phyloP scores from a whole-genome alignment of 2,797 vertebrate species.

The Capromys pilorides region DNA sequence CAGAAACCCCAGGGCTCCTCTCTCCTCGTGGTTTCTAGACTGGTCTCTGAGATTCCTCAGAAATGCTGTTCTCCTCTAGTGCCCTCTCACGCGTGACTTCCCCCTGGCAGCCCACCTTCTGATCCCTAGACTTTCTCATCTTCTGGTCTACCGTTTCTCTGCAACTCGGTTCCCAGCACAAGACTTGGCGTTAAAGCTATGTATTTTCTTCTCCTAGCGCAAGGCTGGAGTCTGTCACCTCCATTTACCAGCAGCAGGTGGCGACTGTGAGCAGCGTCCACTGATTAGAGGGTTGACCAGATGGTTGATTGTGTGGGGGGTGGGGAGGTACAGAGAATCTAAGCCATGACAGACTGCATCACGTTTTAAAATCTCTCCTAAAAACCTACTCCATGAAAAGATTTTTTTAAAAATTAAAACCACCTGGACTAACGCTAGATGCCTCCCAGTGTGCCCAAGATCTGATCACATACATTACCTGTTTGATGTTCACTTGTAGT shows the following conservation, averaged over 20 bases:
- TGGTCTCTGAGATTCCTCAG: not conserved
- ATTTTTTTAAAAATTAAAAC: slow-evolving; percentile 1
- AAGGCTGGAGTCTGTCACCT: not conserved
- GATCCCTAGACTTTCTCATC: not conserved
- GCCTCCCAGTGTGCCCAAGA: slow-evolving; percentile 15
- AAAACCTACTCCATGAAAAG: not conserved
- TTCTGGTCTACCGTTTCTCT: not conserved
- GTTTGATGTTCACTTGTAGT: slow-evolving; percentile 55
- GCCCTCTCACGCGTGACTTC: too few relatives aligned
- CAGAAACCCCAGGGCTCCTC: not conserved
- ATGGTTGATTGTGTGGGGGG: not conserved
- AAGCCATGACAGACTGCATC: not conserved
- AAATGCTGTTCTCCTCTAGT: not conserved
- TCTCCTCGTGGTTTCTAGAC: not conserved
- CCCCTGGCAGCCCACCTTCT: not conserved
- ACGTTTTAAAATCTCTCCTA: not conserved
- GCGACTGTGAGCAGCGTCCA: not conserved
- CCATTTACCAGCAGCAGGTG: not conserved
- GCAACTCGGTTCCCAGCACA: not conserved
- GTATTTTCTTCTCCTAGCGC: not conserved
- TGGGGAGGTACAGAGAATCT: not conserved
- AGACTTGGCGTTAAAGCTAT: not conserved
- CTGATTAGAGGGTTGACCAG: not conserved
- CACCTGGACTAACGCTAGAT: not conserved
- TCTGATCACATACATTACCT: slow-evolving; percentile 9